Base-by-base conservation (phyloP, 2,797 vertebrate species). In the Netta rufina region DNA sequence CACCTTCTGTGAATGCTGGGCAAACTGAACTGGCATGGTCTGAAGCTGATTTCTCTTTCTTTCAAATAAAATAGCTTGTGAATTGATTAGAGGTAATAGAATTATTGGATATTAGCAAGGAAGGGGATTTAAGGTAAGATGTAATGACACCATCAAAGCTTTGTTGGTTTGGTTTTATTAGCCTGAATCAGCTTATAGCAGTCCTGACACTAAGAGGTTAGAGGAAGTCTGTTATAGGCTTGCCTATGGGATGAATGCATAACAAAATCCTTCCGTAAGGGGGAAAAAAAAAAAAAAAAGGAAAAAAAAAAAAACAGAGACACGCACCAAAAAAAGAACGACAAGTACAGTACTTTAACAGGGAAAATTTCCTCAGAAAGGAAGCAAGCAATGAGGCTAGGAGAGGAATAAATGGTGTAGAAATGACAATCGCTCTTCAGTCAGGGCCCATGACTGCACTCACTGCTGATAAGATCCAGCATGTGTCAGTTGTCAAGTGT, bases 391-490 rank as follows among this genome's bases (percentile, higher is more conserved):
- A 97, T 97, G 97, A 98, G 97, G 97, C 97, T 97, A 91, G 96
- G 97, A 86, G 78, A 97, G 95, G 98, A 98, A 98, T 99, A 99
- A 99, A 99, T 99, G 99, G 98, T 96, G 98, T 98, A 98, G 98
- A 97, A 99, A 98, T 98, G 99, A 99, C 98, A 99, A 98, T 98
- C 97, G 97, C 98, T 99, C 98, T 98, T 98, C 98, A 98, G 98
- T 97, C 95, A 97, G 98, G 98, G 97, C 98, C 98, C 98, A 97
- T 98, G 97, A 98, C 98, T 98, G 97, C 98, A 97, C 98, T 98
- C 94, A 96, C 97, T 97, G 98, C 98, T 98, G 99, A 98, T 99
- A 98, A 98, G 98, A 99, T 98, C 98, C 98, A 98, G 98, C 96
- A 73, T 96, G 98, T 98, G 98, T 99, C 98, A 99, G 98, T 98